A percentile compares a stretch with the other conserved stretches of the same genome.
Evolutionary conservation across 1,140 invertebrate species (phyloP).

Genomic region (Saccostrea echinata): DNA sequence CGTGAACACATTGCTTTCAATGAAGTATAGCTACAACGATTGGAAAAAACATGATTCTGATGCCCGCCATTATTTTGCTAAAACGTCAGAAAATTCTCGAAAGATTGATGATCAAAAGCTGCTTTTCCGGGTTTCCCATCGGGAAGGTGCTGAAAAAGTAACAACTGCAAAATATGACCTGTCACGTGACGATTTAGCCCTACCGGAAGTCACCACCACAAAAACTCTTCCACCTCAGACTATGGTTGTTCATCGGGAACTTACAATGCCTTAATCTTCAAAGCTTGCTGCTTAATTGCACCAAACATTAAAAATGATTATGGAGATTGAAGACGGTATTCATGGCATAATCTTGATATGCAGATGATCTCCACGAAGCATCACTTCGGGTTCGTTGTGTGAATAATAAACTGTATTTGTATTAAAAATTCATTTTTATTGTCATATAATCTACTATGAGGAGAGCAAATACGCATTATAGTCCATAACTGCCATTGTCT

Average conservation of each 20-base stretch:
- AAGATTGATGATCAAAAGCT: slow-evolving; percentile 1
- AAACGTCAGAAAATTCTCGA: neutral
- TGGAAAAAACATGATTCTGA: slow-evolving; percentile 16
- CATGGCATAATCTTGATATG: neutral
- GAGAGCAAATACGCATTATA: neutral
- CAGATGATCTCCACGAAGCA: neutral
- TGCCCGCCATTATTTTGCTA: neutral
- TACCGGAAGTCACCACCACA: neutral
- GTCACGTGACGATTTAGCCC: neutral
- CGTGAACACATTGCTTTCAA: slow-evolving; percentile 4
- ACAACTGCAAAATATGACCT: neutral
- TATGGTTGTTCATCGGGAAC: neutral
- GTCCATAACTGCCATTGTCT: too few relatives aligned
- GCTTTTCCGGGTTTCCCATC: slow-evolving; percentile 9
- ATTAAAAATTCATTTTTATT: neutral
- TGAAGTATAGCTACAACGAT: slow-evolving; percentile 39
- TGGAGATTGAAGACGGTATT: too few relatives aligned
- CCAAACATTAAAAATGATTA: too few relatives aligned
- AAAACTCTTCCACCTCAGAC: neutral
- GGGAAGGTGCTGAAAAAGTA: neutral
- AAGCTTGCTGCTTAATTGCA: too few relatives aligned
- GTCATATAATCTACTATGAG: neutral
- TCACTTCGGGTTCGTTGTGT: neutral
- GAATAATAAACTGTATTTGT: neutral
- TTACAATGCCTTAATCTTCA: neutral